These are phyloP conservation scores for Sarcophaga caerulescens DNA, from an alignment of 2,888 invertebrate genomes.

Conservation along the genomic window DNA sequence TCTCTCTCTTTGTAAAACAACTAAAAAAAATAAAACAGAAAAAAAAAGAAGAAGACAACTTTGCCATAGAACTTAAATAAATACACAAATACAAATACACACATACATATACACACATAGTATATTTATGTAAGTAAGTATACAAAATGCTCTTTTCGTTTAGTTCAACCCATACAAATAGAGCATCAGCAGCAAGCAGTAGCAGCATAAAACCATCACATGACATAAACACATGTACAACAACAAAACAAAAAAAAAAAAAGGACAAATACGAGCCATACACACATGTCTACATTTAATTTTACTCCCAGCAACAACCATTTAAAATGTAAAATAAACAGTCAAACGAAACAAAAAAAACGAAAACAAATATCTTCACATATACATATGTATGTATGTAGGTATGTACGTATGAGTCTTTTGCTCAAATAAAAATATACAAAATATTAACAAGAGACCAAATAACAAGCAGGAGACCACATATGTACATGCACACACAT, in stretches of 20 bases:
- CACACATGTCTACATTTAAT: conserved; percentile 2
- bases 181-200: not conserved
- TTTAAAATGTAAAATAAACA: conserved; percentile 34
- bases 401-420: not conserved
- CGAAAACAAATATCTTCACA: not conserved
- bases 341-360: not conserved
- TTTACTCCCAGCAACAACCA: not conserved
- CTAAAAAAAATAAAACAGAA: no score
- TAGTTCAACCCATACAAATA: conserved; percentile 22
- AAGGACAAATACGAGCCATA: not conserved
- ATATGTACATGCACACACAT: conserved; percentile 7
- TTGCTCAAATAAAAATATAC: conserved; percentile 23
- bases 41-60: not conserved
- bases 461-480: conserved; percentile 45
- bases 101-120: not conserved
- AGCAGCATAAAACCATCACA: conserved; percentile 13
- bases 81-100: not conserved
- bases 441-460: conserved; percentile 61
- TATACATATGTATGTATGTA: no score
- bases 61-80: not conserved
- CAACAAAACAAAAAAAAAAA: not conserved
- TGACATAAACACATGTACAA: conserved; percentile 43
- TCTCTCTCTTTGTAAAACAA: not conserved
- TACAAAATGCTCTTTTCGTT: not conserved
- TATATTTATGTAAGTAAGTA: not conserved